Conservation (phyloP, 1,140 invertebrate genomes). For the Lepidurus packardi region DNA sequence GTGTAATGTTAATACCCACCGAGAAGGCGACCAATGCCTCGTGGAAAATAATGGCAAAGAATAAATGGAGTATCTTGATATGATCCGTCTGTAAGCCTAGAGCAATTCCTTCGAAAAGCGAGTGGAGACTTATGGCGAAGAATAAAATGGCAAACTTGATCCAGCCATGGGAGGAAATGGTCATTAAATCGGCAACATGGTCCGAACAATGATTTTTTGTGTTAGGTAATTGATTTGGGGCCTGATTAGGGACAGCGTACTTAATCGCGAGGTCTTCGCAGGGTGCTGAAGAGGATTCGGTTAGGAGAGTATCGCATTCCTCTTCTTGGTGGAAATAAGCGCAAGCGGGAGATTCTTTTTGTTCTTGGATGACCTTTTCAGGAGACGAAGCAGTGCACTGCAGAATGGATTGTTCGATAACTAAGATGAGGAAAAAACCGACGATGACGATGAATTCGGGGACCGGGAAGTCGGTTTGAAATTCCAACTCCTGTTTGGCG, state of each 20-base stretch:
- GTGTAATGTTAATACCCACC: slow-evolving; percentile 45
- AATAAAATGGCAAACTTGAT: slow-evolving; percentile 44
- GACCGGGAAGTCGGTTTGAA: slow-evolving; percentile 38
- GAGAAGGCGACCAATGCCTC: slow-evolving; percentile 46
- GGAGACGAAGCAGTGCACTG: slow-evolving; percentile 27
- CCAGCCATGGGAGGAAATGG: slow-evolving; percentile 31
- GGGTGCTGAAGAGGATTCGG: not conserved
- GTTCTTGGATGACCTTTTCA: not conserved
- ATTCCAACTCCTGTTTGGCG: slow-evolving; percentile 32
- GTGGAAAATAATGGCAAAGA: slow-evolving; percentile 46
- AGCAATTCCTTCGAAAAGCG: slow-evolving; percentile 48
- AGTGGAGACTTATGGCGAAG: slow-evolving; percentile 46
- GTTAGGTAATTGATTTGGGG: not conserved
- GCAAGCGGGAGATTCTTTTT: slow-evolving; percentile 24
- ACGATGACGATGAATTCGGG: slow-evolving; percentile 41
- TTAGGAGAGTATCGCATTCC: not conserved
- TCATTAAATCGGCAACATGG: slow-evolving; percentile 35
- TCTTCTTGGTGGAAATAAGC: slow-evolving; percentile 22
- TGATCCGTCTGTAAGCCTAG: slow-evolving; percentile 44
- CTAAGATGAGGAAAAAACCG: slow-evolving; percentile 42
- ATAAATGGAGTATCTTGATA: slow-evolving; percentile 43
- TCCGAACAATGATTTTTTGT: slow-evolving; percentile 8
- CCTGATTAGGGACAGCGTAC: not conserved
- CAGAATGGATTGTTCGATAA: slow-evolving; percentile 39
- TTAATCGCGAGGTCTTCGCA: slow-evolving; percentile 4